Evolutionary conservation across 2,113 vertebrate species (phyloP), one percentile per base, ranked within the genome.

Genomic region (Zeus faber): DNA sequence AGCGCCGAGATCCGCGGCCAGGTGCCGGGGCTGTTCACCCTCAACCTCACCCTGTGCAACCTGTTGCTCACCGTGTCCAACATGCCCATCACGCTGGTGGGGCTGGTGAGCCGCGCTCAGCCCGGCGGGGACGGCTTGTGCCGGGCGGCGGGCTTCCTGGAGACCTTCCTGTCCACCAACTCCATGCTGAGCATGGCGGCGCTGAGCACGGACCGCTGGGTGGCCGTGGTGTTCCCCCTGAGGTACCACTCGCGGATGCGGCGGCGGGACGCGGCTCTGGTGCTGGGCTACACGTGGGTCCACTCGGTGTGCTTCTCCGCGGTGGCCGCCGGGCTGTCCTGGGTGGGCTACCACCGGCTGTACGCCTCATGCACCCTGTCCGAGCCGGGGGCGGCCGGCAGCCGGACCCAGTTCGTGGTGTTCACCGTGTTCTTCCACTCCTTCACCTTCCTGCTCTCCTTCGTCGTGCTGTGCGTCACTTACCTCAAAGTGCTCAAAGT

Each of bases 101-200:
- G 93, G 63, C 90, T 97, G 22, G 87, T 96, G 70, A 91, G 89
- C 49, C 83, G 90, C 61, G 77, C 88, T 41, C 92, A 91, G 70
- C 94, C 93, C 0, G 93, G 90, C 0, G 92, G 92, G 6, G 91
- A 94, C 48, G 80, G 87, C 40, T 79, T 98, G 61, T 99, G 97
- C 76, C 92, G 87, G 72, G 54, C 62, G 1, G 92, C 87, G 62
- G 97, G 94, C 54, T 98, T 98, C 84, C 80, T 98, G 74, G 97
- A 99, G 89, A 98, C 95, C 71, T 98, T 99, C 66, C 87, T 99
- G 78, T 93, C 93, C 72, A 89, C 93, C 16, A 98, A 94, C 89
- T 92, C 95, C 51, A 99, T 99, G 97, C 79, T 99, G 78, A 99
- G 95, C 82, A 98, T 98, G 96, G 97, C 95, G 2, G 95, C 97